Evolutionary conservation across 1,140 invertebrate genomes (phyloP).

Genomic region (Diachasmimorpha longicaudata): DNA sequence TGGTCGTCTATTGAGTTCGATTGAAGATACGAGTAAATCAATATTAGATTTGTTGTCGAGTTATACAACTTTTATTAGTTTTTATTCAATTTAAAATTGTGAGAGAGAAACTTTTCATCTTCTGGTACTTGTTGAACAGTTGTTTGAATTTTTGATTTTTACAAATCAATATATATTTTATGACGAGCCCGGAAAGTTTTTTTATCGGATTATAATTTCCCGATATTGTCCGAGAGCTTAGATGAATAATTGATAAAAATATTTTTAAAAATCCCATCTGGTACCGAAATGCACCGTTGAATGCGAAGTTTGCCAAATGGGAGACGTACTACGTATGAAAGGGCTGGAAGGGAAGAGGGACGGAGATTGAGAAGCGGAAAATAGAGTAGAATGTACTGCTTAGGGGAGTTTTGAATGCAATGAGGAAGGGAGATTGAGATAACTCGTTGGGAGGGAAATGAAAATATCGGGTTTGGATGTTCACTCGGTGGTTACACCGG

Average conservation of each 20-base stretch:
- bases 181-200: too few relatives aligned
- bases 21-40: too few relatives aligned
- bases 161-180: too few relatives aligned
- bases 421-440: background rate
- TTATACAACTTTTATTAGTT: too few relatives aligned
- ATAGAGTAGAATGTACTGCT: slow-evolving; percentile 6
- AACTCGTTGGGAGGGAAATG: slow-evolving; percentile 3
- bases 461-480: slow-evolving; percentile 8
- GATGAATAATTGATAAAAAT: background rate
- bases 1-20: background rate
- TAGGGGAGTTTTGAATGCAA: slow-evolving; percentile 4
- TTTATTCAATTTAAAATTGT: too few relatives aligned
- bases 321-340: background rate
- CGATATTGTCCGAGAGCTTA: too few relatives aligned
- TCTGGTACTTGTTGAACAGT: too few relatives aligned
- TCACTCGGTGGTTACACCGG: background rate
- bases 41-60: background rate
- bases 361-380: background rate
- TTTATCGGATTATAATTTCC: too few relatives aligned
- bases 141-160: too few relatives aligned
- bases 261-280: too few relatives aligned
- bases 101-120: too few relatives aligned
- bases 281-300: too few relatives aligned
- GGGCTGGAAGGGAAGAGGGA: background rate
- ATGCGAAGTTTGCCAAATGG: background rate